Conservation (phyloP, 1,140 invertebrate species). For the Hylyphantes graminicola region DNA sequence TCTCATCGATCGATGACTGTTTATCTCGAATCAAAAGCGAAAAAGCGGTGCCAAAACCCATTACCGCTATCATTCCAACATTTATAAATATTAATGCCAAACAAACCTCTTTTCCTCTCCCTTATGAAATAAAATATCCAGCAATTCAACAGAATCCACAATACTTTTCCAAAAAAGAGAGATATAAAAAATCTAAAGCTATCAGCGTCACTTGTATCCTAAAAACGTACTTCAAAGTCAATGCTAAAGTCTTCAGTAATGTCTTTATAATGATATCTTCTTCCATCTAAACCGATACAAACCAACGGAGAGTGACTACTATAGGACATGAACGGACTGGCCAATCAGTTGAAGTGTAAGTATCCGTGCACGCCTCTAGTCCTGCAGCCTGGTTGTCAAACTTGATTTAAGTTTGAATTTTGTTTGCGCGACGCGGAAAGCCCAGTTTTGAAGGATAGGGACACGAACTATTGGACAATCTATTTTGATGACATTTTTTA, state of each 20-base stretch:
- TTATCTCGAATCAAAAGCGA: too few species aligned
- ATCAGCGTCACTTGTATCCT: background rate
- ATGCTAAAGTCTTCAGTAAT: slow-evolving; percentile 16
- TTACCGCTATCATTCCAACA: too few species aligned
- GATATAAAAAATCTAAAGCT: too few species aligned
- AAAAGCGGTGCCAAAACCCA: too few species aligned
- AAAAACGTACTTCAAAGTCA: slow-evolving; percentile 25
- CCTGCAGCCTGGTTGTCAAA: slow-evolving; percentile 5
- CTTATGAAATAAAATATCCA: too few species aligned
- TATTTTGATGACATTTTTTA: slow-evolving; percentile 5
- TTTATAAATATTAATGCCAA: too few species aligned
- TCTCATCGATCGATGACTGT: too few species aligned
- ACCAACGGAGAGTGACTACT: slow-evolving; percentile 1
- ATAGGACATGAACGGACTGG: background rate
- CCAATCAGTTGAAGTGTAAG: slow-evolving; percentile 7
- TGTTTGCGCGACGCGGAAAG: background rate
- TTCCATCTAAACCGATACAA: background rate
- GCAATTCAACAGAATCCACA: too few species aligned
- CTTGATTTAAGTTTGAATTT: slow-evolving; percentile 29
- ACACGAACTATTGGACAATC: slow-evolving; percentile 20
- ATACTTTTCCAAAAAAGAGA: too few species aligned
- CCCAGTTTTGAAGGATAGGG: background rate
- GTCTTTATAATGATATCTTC: slow-evolving; percentile 26
- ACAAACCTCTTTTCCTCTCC: too few species aligned
- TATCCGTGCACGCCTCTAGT: slow-evolving; percentile 7